Conservation (phyloP, 2,888 invertebrate species). For the Hesperia comma region DNA sequence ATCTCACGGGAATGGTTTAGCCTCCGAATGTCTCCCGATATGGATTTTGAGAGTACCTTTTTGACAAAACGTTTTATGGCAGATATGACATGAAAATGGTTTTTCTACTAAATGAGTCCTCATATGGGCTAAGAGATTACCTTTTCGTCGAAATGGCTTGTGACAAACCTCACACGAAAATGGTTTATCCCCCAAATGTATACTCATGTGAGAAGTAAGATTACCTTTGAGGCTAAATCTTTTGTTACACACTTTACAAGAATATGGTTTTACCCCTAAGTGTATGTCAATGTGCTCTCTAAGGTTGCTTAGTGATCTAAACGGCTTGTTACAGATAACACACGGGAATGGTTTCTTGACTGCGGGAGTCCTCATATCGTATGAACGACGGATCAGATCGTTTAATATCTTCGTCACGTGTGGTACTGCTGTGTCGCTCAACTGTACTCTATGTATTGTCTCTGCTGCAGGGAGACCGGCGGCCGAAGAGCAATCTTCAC, state of each 20-base stretch:
- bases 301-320: not conserved
- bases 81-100: not conserved
- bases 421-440: too few relatives aligned
- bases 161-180: not conserved
- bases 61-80: not conserved
- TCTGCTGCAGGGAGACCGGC: too few relatives aligned
- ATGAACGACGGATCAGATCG: too few relatives aligned
- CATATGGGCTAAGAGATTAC: not conserved
- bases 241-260: not conserved
- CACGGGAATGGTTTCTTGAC: not conserved
- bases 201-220: not conserved
- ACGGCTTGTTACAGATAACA: not conserved
- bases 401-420: too few relatives aligned
- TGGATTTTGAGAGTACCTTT: too few relatives aligned
- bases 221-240: not conserved
- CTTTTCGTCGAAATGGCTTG: not conserved
- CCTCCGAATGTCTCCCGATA: too few relatives aligned
- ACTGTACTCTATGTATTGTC: too few relatives aligned
- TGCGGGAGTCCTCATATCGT: not conserved
- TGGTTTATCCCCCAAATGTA: not conserved
- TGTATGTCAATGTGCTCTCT: not conserved
- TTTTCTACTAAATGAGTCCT: not conserved
- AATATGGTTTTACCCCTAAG: not conserved
- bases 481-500: too few relatives aligned
- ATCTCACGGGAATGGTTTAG: too few relatives aligned